A percentile compares a stretch with the other conserved stretches of the same genome.
Evolutionary conservation across 2,797 vertebrate genomes (phyloP).

Genomic region (Vultur gryphus): DNA sequence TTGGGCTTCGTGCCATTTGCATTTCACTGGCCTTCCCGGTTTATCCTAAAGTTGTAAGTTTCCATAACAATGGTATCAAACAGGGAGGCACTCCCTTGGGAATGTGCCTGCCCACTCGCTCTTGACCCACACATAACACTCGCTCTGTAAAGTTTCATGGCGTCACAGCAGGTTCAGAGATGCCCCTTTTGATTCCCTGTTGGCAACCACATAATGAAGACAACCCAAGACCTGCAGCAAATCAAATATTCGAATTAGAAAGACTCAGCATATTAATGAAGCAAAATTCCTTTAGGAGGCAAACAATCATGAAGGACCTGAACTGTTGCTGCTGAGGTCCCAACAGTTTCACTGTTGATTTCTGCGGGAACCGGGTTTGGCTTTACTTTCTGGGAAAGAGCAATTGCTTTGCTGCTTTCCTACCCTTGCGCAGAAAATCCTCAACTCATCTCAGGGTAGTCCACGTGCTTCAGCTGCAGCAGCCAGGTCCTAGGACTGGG

Average conservation of each 20-base stretch:
- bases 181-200: neutral
- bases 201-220: conserved; percentile 1
- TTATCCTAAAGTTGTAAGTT: neutral
- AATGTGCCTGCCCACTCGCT: neutral
- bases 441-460: neutral
- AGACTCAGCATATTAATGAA: conserved; percentile 31
- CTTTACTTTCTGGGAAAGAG: conserved; percentile 7
- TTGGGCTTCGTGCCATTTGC: neutral
- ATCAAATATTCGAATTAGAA: conserved; percentile 40
- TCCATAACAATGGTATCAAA: neutral
- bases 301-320: neutral
- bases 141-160: neutral
- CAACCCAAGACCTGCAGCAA: conserved; percentile 3
- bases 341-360: neutral
- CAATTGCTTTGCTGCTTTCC: neutral
- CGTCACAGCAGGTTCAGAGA: neutral
- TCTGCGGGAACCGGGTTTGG: neutral
- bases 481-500: neutral
- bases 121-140: neutral
- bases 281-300: conserved; percentile 25
- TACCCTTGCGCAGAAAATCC: neutral
- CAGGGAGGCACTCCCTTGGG: neutral
- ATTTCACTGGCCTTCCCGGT: neutral
- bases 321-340: neutral
- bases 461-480: neutral